phyloP scores from a whole-genome alignment of 2,113 vertebrate species.

The Channa maculata region DNA sequence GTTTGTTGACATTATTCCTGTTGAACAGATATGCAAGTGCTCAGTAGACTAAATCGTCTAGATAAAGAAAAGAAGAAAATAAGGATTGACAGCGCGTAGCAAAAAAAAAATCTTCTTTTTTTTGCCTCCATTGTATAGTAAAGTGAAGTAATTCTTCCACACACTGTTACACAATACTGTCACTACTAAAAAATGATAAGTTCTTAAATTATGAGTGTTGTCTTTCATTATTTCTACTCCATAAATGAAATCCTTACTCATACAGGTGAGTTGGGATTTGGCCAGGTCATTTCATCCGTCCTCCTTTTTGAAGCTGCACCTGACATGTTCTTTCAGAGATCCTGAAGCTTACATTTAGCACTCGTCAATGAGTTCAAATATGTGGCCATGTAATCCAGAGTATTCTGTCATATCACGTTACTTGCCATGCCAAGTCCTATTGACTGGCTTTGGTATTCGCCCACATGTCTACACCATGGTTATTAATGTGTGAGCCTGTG shows the following conservation, averaged over 20 bases:
- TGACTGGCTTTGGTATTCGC: constrained; percentile 60
- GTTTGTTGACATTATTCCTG: constrained; percentile 12
- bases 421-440: constrained; percentile 47
- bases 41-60: neutral
- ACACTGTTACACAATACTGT: constrained; percentile 12
- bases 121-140: neutral
- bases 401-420: constrained; percentile 60
- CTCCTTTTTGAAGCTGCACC: constrained; percentile 11
- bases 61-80: neutral
- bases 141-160: constrained; percentile 5
- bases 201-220: neutral
- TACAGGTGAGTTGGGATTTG: constrained; percentile 1
- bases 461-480: constrained; percentile 59
- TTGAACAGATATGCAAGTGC: neutral
- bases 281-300: neutral
- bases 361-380: constrained; percentile 24
- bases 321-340: constrained; percentile 29
- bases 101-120: neutral
- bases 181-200: constrained; percentile 4
- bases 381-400: constrained; percentile 4
- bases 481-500: constrained; percentile 71
- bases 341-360: constrained; percentile 2
- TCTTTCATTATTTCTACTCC: constrained; percentile 8
- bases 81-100: no score
- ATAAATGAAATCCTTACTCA: neutral